Base-by-base conservation (phyloP, 1,140 invertebrate genomes). In the Cotesia chilonis region DNA sequence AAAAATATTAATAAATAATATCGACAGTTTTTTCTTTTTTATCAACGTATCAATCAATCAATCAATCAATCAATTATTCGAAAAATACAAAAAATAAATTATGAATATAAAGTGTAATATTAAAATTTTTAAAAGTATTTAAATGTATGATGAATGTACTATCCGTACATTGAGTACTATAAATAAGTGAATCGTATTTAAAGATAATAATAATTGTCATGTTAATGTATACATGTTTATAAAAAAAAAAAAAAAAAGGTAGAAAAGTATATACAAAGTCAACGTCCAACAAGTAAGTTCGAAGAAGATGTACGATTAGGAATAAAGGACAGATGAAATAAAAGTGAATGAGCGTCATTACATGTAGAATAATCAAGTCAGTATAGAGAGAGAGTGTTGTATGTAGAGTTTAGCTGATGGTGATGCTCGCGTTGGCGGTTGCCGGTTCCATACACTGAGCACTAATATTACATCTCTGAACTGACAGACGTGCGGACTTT, bases 401-500 rank as follows among this genome's bases (percentile, higher is more conserved):
- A 28, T 28, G 28, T 28, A 28, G 28, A 28, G 28, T 28, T 28
- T 28, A 28, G 41, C 6, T 68, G 65, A n/a, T 41, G 55, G 51
- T 66, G 71, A 28, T 68, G 71, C 57, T 71, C 74, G 77, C 75
- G 73, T 76, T 74, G 75, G 76, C 76, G 79, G 76, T 74, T 72
- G 74, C 74, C 5, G 41, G 5, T 76, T 71, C 68, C 74, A 70
- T 81, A 82, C 79, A 83, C 82, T 80, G 82, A 83, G 80, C 83
- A 85, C 84, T 86, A 85, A 87, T 87, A 87, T 87, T 87, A 87
- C 84, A 85, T 84, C 83, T 84, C 82, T 74, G 77, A 77, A 81
- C 85, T 87, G 86, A 87, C 85, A 87, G 85, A 87, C 86, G 83
- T 79, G 80, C 84, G 83, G 83, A 87, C 84, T 87, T 87, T 85